These are phyloP conservation scores for Acrocephalus arundinaceus DNA, from an alignment of 2,113 vertebrate genomes.

Conservation along the genomic window DNA sequence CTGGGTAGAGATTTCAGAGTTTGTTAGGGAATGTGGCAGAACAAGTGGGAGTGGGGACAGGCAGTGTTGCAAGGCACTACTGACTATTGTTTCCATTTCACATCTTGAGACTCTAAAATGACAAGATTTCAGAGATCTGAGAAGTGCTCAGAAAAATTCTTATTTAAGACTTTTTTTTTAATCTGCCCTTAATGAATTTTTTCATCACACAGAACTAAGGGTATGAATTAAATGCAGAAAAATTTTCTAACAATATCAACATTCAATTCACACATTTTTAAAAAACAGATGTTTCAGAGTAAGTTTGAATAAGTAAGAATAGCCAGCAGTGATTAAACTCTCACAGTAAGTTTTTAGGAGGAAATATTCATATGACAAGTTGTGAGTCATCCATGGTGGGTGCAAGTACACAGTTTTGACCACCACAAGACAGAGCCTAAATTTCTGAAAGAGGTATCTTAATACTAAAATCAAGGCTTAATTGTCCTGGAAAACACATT, in stretches of 20 bases:
- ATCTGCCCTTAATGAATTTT: neutral
- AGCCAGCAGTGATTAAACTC: neutral
- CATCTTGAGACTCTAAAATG: neutral
- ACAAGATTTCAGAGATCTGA: neutral
- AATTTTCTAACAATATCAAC: neutral
- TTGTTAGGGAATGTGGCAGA: neutral
- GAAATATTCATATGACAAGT: neutral
- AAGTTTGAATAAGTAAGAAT: neutral
- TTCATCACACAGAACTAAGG: neutral
- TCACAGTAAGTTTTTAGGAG: neutral
- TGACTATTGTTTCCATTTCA: neutral
- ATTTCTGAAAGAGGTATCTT: neutral
- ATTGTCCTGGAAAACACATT: neutral
- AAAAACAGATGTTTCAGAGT: neutral
- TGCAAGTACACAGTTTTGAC: neutral
- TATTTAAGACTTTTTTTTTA: neutral
- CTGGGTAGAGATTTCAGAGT: neutral
- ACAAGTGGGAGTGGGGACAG: neutral
- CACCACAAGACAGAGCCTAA: neutral
- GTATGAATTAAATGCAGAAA: neutral
- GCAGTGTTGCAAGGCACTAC: neutral
- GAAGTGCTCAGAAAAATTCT: neutral
- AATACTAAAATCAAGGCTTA: neutral
- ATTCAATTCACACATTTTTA: neutral
- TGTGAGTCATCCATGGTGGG: neutral